Evolutionary conservation across 2,797 vertebrate species (phyloP).

Genomic region (Oreortyx pictus): DNA sequence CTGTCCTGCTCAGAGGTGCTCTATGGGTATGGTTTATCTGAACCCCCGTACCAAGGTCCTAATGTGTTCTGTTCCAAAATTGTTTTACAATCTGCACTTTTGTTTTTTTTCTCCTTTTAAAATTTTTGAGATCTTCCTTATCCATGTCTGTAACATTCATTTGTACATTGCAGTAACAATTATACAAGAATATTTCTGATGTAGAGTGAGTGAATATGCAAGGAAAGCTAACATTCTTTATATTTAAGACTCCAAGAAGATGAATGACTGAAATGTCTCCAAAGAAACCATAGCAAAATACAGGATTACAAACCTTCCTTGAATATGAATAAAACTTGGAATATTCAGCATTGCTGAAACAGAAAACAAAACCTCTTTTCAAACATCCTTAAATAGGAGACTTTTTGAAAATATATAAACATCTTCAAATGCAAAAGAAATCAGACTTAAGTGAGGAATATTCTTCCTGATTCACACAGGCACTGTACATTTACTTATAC

Average conservation of each 20-base stretch:
- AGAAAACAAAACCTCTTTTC: neutral
- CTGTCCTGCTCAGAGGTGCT: neutral
- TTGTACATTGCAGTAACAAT: neutral
- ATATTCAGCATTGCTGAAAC: neutral
- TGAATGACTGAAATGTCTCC: conserved; percentile 1
- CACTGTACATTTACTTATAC: neutral
- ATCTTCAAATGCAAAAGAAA: neutral
- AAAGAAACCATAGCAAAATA: conserved; percentile 20
- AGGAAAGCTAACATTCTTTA: neutral
- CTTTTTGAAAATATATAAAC: neutral
- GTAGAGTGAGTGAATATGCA: neutral
- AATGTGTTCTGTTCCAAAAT: neutral
- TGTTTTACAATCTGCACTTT: neutral
- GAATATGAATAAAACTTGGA: neutral
- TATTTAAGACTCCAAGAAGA: neutral
- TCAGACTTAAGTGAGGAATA: neutral
- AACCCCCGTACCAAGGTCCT: neutral
- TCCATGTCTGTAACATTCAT: neutral
- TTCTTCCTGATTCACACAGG: neutral
- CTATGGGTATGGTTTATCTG: neutral
- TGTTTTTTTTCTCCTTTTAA: neutral
- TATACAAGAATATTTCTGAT: conserved; percentile 1
- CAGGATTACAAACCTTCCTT: neutral
- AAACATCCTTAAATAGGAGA: neutral
- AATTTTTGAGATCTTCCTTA: neutral